Evolutionary conservation across 2,888 invertebrate genomes (phyloP).

Genomic region (Ariolimax columbianus): DNA sequence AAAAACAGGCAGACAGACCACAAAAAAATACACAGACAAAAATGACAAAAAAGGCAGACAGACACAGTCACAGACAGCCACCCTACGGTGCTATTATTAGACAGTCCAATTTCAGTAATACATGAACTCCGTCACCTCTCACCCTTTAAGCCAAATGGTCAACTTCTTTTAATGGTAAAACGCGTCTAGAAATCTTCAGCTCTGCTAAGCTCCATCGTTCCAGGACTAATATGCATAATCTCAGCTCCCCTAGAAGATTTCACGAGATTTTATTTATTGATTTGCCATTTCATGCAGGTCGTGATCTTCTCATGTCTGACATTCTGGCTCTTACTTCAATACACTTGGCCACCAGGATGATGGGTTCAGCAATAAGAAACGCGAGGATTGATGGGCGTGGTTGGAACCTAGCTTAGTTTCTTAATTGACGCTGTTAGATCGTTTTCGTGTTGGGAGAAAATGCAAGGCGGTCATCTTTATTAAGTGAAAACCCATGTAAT

Average conservation of each 20-base stretch:
- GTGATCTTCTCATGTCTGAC: not conserved
- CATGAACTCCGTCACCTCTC: too few species aligned
- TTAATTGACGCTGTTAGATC: not conserved
- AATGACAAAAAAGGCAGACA: too few species aligned
- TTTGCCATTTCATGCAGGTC: slow-evolving; percentile 12
- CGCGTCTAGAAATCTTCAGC: not conserved
- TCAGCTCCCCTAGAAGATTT: not conserved
- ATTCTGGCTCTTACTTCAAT: not conserved
- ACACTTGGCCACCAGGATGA: not conserved
- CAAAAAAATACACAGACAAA: too few species aligned
- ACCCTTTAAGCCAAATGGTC: too few species aligned
- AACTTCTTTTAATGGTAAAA: not conserved
- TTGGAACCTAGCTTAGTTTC: not conserved
- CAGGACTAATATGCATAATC: slow-evolving; percentile 24
- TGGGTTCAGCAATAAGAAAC: not conserved
- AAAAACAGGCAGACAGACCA: too few species aligned
- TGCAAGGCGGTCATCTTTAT: not conserved
- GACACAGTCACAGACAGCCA: too few species aligned
- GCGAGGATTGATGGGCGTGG: not conserved
- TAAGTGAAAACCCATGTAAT: not conserved
- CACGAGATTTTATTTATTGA: not conserved
- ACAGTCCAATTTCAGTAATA: too few species aligned
- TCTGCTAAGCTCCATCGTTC: not conserved
- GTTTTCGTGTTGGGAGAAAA: not conserved
- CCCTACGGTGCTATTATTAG: too few species aligned